A percentile compares a stretch with the other conserved stretches of the same genome.
These are phyloP conservation scores for Nomada lathburiana DNA, from an alignment of 2,888 invertebrate species.

Conservation along the genomic window DNA sequence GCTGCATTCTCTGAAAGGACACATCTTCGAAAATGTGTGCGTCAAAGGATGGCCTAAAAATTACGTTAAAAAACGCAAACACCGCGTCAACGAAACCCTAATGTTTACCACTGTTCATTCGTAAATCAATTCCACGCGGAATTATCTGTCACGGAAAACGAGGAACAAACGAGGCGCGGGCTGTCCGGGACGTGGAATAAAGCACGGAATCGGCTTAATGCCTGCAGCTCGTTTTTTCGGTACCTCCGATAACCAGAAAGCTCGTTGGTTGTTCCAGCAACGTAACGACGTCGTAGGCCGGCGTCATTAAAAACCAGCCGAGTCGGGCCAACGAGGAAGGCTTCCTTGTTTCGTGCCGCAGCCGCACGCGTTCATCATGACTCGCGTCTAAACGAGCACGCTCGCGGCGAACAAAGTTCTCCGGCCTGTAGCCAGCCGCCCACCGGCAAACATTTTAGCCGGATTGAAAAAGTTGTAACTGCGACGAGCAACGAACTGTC, in stretches of 20 bases:
- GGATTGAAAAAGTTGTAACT: constrained; percentile 66
- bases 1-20: neutral
- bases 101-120: too few species aligned
- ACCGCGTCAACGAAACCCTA: too few species aligned
- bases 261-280: constrained; percentile 23
- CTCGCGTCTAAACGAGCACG: constrained; percentile 23
- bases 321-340: constrained; percentile 27
- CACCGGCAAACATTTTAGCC: constrained; percentile 59
- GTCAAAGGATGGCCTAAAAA: too few species aligned
- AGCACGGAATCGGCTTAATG: neutral
- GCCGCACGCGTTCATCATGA: neutral
- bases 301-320: constrained; percentile 53
- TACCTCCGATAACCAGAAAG: constrained; percentile 19
- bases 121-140: too few species aligned
- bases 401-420: constrained; percentile 24
- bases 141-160: neutral
- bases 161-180: neutral
- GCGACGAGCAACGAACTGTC: constrained; percentile 46
- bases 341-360: neutral
- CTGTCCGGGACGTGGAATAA: too few species aligned
- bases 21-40: too few species aligned
- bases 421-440: neutral
- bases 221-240: constrained; percentile 17
- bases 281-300: constrained; percentile 46
- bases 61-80: too few species aligned